Evolutionary conservation across 2,113 vertebrate species (phyloP), one percentile per base, ranked within the genome.

Genomic region (Eleginops maclovinus): DNA sequence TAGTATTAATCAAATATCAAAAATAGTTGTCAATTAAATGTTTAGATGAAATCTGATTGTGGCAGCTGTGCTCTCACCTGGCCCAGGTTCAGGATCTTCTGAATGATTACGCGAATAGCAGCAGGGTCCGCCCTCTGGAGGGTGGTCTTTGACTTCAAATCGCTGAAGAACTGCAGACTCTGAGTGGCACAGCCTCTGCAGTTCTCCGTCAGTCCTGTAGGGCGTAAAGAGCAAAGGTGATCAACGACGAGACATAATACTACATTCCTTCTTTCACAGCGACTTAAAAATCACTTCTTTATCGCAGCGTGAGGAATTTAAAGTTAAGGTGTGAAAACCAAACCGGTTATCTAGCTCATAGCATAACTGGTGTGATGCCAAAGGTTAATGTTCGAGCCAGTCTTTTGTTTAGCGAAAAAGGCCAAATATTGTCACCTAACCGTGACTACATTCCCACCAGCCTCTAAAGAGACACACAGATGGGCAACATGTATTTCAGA

Each of bases 151-250:
- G 97, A 94, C 92, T 96, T 97, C 71, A 99, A 94, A 66, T 95
- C 74, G 0, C 81, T 89, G 77, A 96, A 41, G 75, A 95, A 97
- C 53, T 91, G 89, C 84, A 99, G 91, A 51, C 95, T 96, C 50
- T 46, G 81, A 49, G 92, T 94, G 66, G 95, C 97, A 1, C 96
- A 98, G 46, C 94, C 94, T 77, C 96, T 92, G 91, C 98, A 99
- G 14, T 88, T 93, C 85, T 98, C 97, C 0, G 68, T 94, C 89
- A 99, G 91, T 73, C 94, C 98, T 99, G 85, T 0, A 58, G 21
- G 36, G 51, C 1, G 22, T 36, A n/a, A 11, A 54, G 17, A 24
- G 9, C 40, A 46, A 36, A 36, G 8, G 22, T 16, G 9, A 53
- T 74, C 9, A 69, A 36, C 62, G 3, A 60, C 58, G 1, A 1